Conservation (phyloP, 2,113 vertebrate genomes). For the Microcebus tavaratra region DNA sequence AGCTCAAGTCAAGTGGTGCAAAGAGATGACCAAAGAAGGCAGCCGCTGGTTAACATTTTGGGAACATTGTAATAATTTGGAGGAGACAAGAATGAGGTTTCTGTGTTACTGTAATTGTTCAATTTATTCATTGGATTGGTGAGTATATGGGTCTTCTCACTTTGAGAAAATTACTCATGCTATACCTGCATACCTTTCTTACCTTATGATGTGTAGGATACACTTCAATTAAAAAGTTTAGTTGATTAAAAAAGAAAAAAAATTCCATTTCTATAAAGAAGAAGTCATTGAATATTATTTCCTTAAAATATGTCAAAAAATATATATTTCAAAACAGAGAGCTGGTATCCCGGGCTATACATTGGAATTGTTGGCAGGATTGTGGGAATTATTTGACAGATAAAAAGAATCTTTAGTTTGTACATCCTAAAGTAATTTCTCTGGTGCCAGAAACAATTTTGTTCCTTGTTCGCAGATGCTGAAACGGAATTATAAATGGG, state of each 20-base stretch:
- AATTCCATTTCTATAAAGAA: neutral
- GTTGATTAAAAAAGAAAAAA: neutral
- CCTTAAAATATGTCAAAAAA: neutral
- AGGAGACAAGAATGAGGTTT: neutral
- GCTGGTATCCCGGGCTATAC: neutral
- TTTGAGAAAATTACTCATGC: neutral
- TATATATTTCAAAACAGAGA: neutral
- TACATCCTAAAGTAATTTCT: slow-evolving; percentile 1
- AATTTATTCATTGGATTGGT: neutral
- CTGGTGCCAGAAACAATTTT: neutral
- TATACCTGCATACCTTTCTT: neutral
- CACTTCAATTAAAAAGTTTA: neutral
- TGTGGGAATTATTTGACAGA: neutral
- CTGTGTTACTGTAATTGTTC: neutral
- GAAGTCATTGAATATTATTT: neutral
- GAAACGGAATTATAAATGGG: neutral
- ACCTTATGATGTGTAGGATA: neutral
- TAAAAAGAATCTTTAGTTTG: slow-evolving; percentile 6
- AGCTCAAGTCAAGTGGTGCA: neutral
- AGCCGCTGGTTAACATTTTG: neutral
- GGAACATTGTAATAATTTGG: neutral
- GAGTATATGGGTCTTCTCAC: neutral
- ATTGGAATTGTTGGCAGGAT: neutral
- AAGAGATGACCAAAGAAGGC: neutral
- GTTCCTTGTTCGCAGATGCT: neutral